A percentile compares a stretch with the other conserved stretches of the same genome.
These are phyloP conservation scores for Bufo bufo DNA, from an alignment of 2,113 vertebrate species.

Conservation along the genomic window DNA sequence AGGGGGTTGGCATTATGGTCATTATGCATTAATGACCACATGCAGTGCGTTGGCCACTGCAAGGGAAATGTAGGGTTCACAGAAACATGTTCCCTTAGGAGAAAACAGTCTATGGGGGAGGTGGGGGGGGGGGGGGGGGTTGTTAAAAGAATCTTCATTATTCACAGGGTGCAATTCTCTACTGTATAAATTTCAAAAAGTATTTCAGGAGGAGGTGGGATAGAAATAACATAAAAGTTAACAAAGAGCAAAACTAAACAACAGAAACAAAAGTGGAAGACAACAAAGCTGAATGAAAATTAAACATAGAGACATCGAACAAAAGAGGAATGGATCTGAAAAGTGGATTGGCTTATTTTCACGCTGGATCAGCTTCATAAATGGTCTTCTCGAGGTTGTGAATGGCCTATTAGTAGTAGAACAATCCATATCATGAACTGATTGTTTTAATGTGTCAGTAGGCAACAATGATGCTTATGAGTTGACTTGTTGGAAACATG, in stretches of 20 bases:
- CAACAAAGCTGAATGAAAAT: not conserved
- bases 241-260: not conserved
- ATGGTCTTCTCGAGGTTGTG: constrained; percentile 55
- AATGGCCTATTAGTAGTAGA: constrained; percentile 61
- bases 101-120: not conserved
- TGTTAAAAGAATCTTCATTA: not conserved
- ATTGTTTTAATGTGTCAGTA: constrained; percentile 64
- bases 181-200: not conserved
- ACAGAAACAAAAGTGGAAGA: not conserved
- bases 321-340: constrained; percentile 11
- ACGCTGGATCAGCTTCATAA: constrained; percentile 77
- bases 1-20: no score
- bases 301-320: not conserved
- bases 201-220: not conserved
- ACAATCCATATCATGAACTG: constrained; percentile 63
- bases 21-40: not conserved
- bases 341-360: constrained; percentile 22
- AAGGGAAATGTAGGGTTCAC: not conserved
- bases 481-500: constrained; percentile 76
- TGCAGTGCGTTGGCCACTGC: not conserved
- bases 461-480: constrained; percentile 66
- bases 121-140: not conserved
- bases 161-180: not conserved
- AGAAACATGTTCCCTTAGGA: not conserved
- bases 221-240: not conserved